Conservation (phyloP, 2,113 vertebrate species). For the Gymnogyps californianus region DNA sequence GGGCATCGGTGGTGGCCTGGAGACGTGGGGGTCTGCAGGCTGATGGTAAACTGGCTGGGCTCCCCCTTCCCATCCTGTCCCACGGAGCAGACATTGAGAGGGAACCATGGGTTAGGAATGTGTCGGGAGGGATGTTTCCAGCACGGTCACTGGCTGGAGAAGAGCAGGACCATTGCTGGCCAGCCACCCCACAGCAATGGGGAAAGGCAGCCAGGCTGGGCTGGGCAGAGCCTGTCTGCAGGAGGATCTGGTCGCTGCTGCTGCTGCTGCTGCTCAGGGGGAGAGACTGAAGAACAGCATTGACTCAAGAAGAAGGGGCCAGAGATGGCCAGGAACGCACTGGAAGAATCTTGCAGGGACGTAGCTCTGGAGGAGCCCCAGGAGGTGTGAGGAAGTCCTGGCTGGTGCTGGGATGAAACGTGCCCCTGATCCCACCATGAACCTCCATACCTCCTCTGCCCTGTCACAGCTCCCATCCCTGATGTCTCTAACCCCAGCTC, state of each 20-base stretch:
- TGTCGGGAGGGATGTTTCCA: background rate
- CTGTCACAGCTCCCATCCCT: background rate
- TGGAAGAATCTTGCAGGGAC: background rate
- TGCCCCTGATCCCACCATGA: background rate
- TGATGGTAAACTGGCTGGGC: background rate
- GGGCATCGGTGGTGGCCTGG: accelerated
- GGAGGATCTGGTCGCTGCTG: background rate
- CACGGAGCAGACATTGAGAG: background rate
- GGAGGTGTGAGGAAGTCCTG: background rate
- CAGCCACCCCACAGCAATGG: background rate
- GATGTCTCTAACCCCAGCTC: background rate
- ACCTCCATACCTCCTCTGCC: background rate
- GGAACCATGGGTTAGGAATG: background rate
- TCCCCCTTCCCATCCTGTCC: accelerated
- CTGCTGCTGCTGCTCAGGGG: background rate
- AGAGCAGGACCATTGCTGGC: background rate
- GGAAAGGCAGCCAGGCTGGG: background rate
- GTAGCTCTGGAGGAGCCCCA: background rate
- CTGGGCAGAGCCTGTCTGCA: background rate
- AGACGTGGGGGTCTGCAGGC: background rate
- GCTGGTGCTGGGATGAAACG: background rate
- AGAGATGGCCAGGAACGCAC: background rate
- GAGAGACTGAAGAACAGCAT: background rate
- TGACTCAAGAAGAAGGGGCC: background rate
- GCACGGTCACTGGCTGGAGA: background rate